phyloP scores from a whole-genome alignment of 2,888 invertebrate species.

The Caenorhabditis panamensis region DNA sequence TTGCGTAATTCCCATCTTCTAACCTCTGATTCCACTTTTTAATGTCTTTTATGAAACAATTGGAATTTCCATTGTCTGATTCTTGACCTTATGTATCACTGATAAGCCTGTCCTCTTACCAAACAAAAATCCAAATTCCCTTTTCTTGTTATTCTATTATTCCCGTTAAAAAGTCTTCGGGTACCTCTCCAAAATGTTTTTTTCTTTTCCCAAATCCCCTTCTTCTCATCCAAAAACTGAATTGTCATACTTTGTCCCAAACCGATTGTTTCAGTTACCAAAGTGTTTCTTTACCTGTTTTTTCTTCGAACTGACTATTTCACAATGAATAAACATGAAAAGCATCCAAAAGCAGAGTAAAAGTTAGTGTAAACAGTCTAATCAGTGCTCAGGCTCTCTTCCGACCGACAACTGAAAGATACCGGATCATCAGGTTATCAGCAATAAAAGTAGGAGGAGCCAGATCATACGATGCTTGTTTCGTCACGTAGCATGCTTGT shows the following conservation, averaged over 20 bases:
- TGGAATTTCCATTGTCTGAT: conserved; percentile 6
- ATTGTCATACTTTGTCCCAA: conserved; percentile 6
- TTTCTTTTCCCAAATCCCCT: conserved; percentile 1
- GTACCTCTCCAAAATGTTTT: conserved; percentile 1
- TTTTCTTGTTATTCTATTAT: conserved; percentile 39
- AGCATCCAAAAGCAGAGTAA: not conserved
- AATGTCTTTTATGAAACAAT: conserved; percentile 17
- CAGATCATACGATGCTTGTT: conserved; percentile 22
- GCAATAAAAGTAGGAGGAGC: conserved; percentile 27
- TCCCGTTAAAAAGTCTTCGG: conserved; percentile 48
- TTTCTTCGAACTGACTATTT: not conserved
- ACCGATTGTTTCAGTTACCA: not conserved
- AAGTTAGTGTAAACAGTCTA: not conserved
- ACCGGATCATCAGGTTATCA: conserved; percentile 37
- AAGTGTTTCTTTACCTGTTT: not conserved
- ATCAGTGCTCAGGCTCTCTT: conserved; percentile 1
- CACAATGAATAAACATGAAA: not conserved
- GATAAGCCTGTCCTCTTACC: conserved; percentile 11
- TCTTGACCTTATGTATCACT: conserved; percentile 38
- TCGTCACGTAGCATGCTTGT: conserved; percentile 14
- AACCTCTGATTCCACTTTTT: not conserved
- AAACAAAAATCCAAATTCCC: too few relatives aligned
- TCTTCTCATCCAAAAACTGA: not conserved
- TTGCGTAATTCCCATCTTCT: conserved; percentile 17
- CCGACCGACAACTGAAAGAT: conserved; percentile 14